A percentile compares a stretch with the other conserved stretches of the same genome.
phyloP scores from a whole-genome alignment of 2,888 invertebrate genomes.

The Diachrysia chrysitis region DNA sequence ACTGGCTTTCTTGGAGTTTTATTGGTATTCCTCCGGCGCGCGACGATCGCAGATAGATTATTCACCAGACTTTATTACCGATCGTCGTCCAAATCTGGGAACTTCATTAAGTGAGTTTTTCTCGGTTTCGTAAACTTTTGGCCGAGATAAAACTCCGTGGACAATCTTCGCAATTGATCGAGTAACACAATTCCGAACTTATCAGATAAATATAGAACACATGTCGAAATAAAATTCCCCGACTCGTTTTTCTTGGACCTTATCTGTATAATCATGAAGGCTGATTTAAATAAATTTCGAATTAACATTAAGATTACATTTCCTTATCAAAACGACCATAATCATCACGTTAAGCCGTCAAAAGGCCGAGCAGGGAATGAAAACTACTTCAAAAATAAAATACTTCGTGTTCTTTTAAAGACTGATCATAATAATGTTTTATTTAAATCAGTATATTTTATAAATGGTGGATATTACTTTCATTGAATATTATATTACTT shows the following conservation, averaged over 20 bases:
- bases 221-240: conserved; percentile 34
- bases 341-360: conserved; percentile 33
- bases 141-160: conserved; percentile 36
- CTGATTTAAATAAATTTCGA: conserved; percentile 50
- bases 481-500: not conserved
- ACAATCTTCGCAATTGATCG: conserved; percentile 45
- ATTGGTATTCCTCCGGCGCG: conserved; percentile 46
- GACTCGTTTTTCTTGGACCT: conserved; percentile 40
- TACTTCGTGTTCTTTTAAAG: not conserved
- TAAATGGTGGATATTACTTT: not conserved
- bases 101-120: conserved; percentile 53
- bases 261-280: conserved; percentile 40
- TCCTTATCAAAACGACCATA: conserved; percentile 47
- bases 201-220: conserved; percentile 48
- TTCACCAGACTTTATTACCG: conserved; percentile 45
- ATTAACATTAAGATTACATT: conserved; percentile 56
- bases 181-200: conserved; percentile 40
- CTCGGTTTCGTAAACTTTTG: conserved; percentile 44
- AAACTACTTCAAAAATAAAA: conserved; percentile 16
- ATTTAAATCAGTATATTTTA: not conserved
- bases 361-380: conserved; percentile 24
- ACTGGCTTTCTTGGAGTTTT: conserved; percentile 54
- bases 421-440: not conserved
- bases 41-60: conserved; percentile 39
- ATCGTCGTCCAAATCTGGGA: conserved; percentile 48